A percentile compares a stretch with the other conserved stretches of the same genome.
Conservation (phyloP, 2,888 invertebrate genomes). For the Tetranychus truncatus region DNA sequence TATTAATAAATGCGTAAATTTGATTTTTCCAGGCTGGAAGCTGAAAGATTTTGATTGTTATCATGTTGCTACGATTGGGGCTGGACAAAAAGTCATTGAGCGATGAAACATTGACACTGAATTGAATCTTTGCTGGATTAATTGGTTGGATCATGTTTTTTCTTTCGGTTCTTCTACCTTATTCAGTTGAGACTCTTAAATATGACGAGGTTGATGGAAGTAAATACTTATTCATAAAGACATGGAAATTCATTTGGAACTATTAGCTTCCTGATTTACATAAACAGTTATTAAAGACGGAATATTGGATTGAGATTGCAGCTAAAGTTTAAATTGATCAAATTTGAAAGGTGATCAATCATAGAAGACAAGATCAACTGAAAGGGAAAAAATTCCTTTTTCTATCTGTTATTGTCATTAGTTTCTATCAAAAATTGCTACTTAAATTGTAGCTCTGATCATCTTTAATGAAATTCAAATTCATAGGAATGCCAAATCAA, state of each 20-base stretch:
- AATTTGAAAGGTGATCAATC: neutral
- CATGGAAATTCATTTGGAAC: neutral
- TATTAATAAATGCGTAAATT: neutral
- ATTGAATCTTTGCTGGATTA: neutral
- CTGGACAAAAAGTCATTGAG: neutral
- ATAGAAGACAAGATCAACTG: neutral
- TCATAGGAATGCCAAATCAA: too few relatives aligned
- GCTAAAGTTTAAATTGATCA: neutral
- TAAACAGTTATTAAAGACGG: neutral
- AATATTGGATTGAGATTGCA: neutral
- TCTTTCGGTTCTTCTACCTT: neutral
- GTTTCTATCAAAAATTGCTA: too few relatives aligned
- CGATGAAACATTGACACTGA: neutral
- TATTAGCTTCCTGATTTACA: neutral
- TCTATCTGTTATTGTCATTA: neutral
- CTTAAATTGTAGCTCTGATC: too few relatives aligned
- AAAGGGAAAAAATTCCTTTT: neutral
- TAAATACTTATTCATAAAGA: neutral
- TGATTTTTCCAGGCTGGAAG: neutral
- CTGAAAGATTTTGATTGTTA: neutral
- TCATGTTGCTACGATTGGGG: neutral
- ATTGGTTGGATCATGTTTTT: neutral
- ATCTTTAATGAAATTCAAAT: too few relatives aligned
- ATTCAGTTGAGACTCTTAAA: neutral
- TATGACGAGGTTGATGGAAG: neutral